phyloP scores from a whole-genome alignment of 2,888 invertebrate species.

The Aphodius granarius region DNA sequence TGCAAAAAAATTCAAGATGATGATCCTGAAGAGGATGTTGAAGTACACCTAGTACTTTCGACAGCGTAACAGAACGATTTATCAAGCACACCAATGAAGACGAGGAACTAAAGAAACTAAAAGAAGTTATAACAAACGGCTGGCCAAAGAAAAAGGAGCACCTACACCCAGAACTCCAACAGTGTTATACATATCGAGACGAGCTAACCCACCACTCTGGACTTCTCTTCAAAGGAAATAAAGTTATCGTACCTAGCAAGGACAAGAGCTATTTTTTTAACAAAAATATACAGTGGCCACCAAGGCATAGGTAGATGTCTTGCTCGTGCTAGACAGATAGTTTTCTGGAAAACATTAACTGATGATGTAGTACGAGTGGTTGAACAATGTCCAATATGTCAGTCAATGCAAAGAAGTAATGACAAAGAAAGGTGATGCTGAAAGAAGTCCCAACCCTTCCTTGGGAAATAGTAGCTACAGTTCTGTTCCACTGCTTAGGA shows the following conservation, averaged over 20 bases:
- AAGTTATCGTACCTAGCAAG: slow-evolving; percentile 28
- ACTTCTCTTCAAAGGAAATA: slow-evolving; percentile 30
- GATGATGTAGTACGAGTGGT: slow-evolving; percentile 31
- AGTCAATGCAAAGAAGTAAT: no score
- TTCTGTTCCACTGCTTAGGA: no score
- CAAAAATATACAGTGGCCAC: slow-evolving; percentile 36
- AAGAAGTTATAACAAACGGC: slow-evolving; percentile 13
- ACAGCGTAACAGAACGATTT: background rate
- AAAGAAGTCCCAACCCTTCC: no score
- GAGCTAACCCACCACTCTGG: slow-evolving; percentile 23
- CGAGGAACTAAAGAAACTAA: slow-evolving; percentile 16
- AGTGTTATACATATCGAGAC: no score
- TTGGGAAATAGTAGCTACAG: no score
- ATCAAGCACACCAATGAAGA: slow-evolving; percentile 1
- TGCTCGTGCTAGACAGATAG: slow-evolving; percentile 29
- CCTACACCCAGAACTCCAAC: no score
- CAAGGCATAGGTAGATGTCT: background rate
- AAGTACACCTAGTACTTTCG: slow-evolving; percentile 26
- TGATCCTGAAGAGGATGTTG: slow-evolving; percentile 24
- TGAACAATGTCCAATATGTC: no score
- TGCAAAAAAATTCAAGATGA: slow-evolving; percentile 25
- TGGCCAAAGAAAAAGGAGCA: slow-evolving; percentile 32
- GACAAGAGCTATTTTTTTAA: slow-evolving; percentile 14
- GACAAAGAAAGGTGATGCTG: no score
- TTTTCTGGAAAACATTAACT: slow-evolving; percentile 38